A percentile compares a stretch with the other conserved stretches of the same genome.
These are phyloP conservation scores for Drosophila rellima DNA, from an alignment of 2,888 invertebrate species.

Conservation along the genomic window DNA sequence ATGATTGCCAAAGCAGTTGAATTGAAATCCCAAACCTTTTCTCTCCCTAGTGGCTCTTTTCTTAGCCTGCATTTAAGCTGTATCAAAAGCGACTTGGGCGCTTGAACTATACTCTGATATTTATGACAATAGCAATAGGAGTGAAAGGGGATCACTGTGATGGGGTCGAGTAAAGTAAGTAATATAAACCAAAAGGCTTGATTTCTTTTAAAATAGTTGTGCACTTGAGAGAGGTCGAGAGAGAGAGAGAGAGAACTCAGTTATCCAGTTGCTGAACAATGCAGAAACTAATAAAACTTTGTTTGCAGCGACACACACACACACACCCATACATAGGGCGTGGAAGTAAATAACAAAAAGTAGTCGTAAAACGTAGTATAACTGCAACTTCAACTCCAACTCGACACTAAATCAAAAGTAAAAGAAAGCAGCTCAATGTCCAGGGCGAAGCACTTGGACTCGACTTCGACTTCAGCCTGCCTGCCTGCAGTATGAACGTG, in stretches of 20 bases:
- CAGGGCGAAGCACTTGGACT: conserved; percentile 22
- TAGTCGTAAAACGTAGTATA: conserved; percentile 30
- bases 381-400: conserved; percentile 57
- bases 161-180: conserved; percentile 19
- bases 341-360: conserved; percentile 35
- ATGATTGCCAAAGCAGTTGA: conserved; percentile 25
- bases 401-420: conserved; percentile 73
- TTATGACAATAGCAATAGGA: conserved; percentile 32
- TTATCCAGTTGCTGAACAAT: conserved; percentile 51
- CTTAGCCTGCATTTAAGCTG: conserved; percentile 13
- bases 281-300: conserved; percentile 69
- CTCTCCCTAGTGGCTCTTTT: neutral
- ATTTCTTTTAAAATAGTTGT: conserved; percentile 61
- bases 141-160: neutral
- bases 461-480: conserved; percentile 28
- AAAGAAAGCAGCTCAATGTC: conserved; percentile 68
- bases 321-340: conserved; percentile 2
- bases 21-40: conserved; percentile 4
- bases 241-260: conserved; percentile 9
- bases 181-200: conserved; percentile 48
- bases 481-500: conserved; percentile 62
- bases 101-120: conserved; percentile 36
- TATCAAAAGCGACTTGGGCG: conserved; percentile 30
- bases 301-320: conserved; percentile 28
- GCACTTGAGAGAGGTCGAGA: conserved; percentile 27